A percentile compares a stretch with the other conserved stretches of the same genome.
Conservation (phyloP, 2,888 invertebrate genomes). For the Apodemia duryi region DNA sequence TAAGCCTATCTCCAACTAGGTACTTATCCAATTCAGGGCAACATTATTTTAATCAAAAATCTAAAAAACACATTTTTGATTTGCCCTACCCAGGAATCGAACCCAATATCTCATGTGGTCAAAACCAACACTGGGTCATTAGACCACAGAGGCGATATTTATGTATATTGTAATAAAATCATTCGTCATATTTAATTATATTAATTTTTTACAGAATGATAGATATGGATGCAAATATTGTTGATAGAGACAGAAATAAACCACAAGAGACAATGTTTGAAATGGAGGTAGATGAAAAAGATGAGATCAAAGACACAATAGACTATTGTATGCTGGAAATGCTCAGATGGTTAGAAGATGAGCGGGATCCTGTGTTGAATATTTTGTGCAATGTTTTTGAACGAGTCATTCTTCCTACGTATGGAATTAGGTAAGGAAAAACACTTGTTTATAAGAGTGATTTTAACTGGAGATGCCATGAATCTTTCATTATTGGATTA, state of each 20-base stretch:
- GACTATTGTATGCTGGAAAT: constrained; percentile 89
- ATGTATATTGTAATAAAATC: too few species aligned
- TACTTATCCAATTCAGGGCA: too few species aligned
- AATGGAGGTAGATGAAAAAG: constrained; percentile 76
- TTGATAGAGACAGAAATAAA: constrained; percentile 62
- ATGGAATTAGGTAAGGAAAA: constrained; percentile 80
- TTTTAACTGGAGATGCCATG: background rate
- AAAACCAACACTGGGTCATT: too few species aligned
- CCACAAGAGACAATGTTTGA: constrained; percentile 69
- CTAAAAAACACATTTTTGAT: too few species aligned
- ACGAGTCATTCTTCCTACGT: constrained; percentile 88
- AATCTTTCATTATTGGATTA: too few species aligned
- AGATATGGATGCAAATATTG: constrained; percentile 86
- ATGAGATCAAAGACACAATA: constrained; percentile 73
- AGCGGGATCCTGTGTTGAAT: constrained; percentile 81
- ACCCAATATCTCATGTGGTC: too few species aligned
- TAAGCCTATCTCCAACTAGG: too few species aligned
- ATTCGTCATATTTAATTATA: too few species aligned
- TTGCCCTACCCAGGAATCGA: too few species aligned
- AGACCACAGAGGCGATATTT: too few species aligned
- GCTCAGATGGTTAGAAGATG: constrained; percentile 83
- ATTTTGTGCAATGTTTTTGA: constrained; percentile 86
- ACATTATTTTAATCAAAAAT: too few species aligned
- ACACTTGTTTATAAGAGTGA: background rate
- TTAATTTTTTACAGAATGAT: constrained; percentile 79